Conservation (phyloP, 2,797 vertebrate species). For the Malurus leucopterus region DNA sequence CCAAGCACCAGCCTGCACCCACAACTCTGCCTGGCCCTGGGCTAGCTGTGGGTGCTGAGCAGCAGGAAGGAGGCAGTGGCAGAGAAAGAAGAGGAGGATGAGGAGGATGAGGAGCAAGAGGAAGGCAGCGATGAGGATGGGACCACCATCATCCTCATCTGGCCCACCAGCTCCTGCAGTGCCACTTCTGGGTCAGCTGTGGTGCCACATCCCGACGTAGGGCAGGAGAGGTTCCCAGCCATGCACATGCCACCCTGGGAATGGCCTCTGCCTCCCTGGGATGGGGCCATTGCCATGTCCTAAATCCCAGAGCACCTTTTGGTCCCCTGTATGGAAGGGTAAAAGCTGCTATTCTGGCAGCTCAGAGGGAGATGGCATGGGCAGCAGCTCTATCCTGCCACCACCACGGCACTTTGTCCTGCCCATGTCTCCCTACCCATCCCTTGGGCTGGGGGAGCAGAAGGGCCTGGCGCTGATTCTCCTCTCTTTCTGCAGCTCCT, state of each 20-base stretch:
- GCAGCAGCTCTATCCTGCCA: neutral
- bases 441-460: neutral
- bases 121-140: neutral
- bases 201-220: neutral
- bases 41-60: neutral
- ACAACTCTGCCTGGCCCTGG: neutral
- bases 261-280: neutral
- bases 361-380: neutral
- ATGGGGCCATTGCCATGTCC: neutral
- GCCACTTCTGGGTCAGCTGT: neutral
- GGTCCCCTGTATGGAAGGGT: neutral
- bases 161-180: fast-evolving
- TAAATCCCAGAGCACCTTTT: neutral
- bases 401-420: neutral
- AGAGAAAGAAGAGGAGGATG: neutral
- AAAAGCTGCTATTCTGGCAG: neutral
- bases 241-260: neutral
- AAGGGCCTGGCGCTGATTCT: neutral
- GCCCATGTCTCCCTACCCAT: neutral
- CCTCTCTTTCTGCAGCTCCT: neutral
- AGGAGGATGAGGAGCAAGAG: neutral
- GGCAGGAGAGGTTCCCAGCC: neutral
- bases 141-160: neutral
- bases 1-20: neutral
- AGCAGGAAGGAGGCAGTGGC: neutral